Evolutionary conservation across 2,113 vertebrate species (phyloP), one percentile per base, ranked within the genome.

Genomic region (Acinonyx jubatus): DNA sequence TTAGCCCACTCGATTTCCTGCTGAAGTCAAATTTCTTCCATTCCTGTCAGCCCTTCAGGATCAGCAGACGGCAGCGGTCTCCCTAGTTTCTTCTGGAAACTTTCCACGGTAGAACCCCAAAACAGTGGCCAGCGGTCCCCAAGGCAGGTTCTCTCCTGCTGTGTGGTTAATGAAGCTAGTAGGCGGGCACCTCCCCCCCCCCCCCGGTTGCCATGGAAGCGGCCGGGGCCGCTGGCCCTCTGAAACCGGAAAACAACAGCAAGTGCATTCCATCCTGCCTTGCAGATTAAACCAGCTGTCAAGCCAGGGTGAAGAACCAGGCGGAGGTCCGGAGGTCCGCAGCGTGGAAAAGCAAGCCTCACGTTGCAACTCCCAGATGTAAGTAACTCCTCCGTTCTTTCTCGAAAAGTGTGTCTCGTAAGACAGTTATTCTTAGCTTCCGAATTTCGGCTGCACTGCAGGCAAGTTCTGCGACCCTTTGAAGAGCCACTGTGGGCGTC

Each of bases 201-300:
- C 96, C 97, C 96, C 95, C 63, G 57, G 98, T 98, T 96, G 95
- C 90, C 97, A 96, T 69, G 93, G 98, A 63, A 97, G 98, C 79
- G 1, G 78, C 93, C 25, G 33, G 82, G 74, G 87, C 65, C 89
- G 82, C 96, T 2, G 29, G 97, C 96, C 89, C 94, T 73, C 4
- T 1, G 57, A 71, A 97, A 97, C 94, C 71, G 91, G 96, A 98
- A 98, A 98, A 98, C 95, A 96, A 96, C 96, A 96, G 94, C 15
- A 29, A 98, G 97, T 79, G 97, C 95, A 96, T 91, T 98, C 98
- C 97, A 4, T 29, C 66, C 94, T 73, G 95, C 96, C 94, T 94
- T 1, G 31, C 76, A 33, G 98, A 97, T 97, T 94, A 96, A 97
- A 91, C 81, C 86, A 23, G 5, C 96, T 97, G 97, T 98, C 98